Evolutionary conservation across 2,888 invertebrate genomes (phyloP).

Genomic region (Portevinia maculata): DNA sequence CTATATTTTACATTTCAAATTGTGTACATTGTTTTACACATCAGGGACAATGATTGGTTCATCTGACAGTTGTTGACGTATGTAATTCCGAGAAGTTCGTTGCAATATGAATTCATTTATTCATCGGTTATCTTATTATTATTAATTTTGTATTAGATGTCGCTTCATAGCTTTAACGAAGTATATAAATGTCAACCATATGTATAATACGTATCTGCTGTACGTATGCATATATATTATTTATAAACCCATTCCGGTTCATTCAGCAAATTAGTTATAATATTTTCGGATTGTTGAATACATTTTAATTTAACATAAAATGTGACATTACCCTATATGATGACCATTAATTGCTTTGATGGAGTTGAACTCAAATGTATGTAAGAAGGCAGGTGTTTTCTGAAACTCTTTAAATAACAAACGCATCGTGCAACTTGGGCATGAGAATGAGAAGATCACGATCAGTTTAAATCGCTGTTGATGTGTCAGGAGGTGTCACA

Average conservation of each 20-base stretch:
- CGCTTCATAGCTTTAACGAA: background rate
- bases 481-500: no score
- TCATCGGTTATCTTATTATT: background rate
- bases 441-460: no score
- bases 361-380: no score
- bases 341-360: no score
- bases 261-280: background rate
- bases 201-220: background rate
- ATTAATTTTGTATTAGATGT: background rate
- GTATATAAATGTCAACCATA: background rate
- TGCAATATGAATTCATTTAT: slow-evolving; percentile 15
- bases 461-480: no score
- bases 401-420: no score
- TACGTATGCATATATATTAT: background rate
- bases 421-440: no score
- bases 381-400: no score
- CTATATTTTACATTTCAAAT: slow-evolving; percentile 10
- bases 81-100: slow-evolving; percentile 23
- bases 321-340: background rate
- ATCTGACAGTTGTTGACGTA: slow-evolving; percentile 21
- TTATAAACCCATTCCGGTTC: background rate
- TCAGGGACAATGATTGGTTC: slow-evolving; percentile 10
- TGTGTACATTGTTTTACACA: slow-evolving; percentile 14
- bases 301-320: background rate
- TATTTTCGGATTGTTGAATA: background rate